These are phyloP conservation scores for Sinocyclocheilus maitianheensis DNA, from an alignment of 2,113 vertebrate genomes.

Conservation along the genomic window DNA sequence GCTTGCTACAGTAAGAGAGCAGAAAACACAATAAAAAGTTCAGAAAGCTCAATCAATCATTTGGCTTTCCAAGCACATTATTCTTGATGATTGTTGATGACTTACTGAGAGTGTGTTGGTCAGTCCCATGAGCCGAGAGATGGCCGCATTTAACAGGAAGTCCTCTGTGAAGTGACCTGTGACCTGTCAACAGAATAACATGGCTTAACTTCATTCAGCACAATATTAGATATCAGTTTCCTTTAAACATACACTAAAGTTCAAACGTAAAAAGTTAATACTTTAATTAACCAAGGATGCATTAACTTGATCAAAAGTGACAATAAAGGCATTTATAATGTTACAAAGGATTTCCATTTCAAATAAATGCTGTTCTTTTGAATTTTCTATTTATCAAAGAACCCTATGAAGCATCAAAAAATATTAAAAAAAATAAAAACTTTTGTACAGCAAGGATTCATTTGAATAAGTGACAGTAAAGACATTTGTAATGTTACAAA, in stretches of 20 bases:
- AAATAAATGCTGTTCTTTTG: neutral
- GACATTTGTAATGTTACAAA: too few species aligned
- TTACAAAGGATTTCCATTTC: too few species aligned
- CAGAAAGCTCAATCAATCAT: neutral
- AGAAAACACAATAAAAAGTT: slow-evolving; percentile 21
- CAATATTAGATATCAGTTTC: neutral
- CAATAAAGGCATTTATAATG: neutral
- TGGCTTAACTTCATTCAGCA: slow-evolving; percentile 19
- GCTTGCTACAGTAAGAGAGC: slow-evolving; percentile 74
- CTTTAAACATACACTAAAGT: neutral
- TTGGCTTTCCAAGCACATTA: neutral
- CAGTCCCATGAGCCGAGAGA: slow-evolving; percentile 91
- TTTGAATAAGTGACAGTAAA: too few species aligned
- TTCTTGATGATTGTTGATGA: neutral
- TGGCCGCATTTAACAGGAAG: slow-evolving; percentile 88
- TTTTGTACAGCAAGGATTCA: too few species aligned
- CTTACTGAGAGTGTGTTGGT: slow-evolving; percentile 86
- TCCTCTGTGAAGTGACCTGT: slow-evolving; percentile 86
- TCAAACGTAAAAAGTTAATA: too few species aligned
- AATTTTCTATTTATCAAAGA: neutral
- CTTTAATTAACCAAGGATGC: neutral
- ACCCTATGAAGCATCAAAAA: neutral
- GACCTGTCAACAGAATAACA: slow-evolving; percentile 76
- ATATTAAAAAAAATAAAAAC: too few species aligned
- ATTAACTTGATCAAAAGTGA: neutral